Evolutionary conservation across 2,888 invertebrate genomes (phyloP).

Genomic region (Timandra comae): DNA sequence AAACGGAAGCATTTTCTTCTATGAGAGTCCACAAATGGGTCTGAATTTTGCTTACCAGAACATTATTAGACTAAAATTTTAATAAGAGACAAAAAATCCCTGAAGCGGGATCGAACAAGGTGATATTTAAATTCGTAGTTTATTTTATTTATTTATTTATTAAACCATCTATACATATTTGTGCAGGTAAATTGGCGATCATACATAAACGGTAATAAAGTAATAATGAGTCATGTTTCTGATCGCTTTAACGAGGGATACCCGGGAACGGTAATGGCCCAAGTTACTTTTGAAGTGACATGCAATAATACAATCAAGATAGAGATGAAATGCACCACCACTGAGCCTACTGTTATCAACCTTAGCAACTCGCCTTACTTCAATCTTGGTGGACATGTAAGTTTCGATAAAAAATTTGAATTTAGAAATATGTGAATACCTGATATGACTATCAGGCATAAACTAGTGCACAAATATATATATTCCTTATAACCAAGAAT

Average conservation of each 20-base stretch:
- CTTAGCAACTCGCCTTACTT: constrained; percentile 93
- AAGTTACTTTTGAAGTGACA: constrained; percentile 82
- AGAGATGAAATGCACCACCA: constrained; percentile 84
- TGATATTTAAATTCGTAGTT: too few species aligned
- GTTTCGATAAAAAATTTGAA: constrained; percentile 25
- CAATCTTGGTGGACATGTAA: constrained; percentile 93
- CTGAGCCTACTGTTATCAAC: constrained; percentile 89
- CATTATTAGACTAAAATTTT: too few species aligned
- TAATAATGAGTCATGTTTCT: constrained; percentile 85
- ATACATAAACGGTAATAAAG: constrained; percentile 75
- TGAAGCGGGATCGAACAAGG: too few species aligned
- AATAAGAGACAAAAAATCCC: too few species aligned
- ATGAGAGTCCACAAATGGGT: too few species aligned
- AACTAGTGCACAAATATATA: too few species aligned
- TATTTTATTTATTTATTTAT: background rate
- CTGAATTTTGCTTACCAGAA: too few species aligned
- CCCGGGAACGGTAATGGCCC: constrained; percentile 87
- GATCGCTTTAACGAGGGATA: constrained; percentile 91
- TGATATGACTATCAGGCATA: too few species aligned
- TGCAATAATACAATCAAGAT: constrained; percentile 85
- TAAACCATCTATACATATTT: too few species aligned
- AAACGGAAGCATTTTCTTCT: too few species aligned
- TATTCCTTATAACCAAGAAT: background rate
- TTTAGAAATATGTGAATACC: too few species aligned
- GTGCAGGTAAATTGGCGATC: constrained; percentile 82